Percentiles rank a stretch among this genome's conserved stretches.
These are phyloP conservation scores for Onychorhynchus coronatus DNA, from an alignment of 2,113 vertebrate species.

Conservation along the genomic window DNA sequence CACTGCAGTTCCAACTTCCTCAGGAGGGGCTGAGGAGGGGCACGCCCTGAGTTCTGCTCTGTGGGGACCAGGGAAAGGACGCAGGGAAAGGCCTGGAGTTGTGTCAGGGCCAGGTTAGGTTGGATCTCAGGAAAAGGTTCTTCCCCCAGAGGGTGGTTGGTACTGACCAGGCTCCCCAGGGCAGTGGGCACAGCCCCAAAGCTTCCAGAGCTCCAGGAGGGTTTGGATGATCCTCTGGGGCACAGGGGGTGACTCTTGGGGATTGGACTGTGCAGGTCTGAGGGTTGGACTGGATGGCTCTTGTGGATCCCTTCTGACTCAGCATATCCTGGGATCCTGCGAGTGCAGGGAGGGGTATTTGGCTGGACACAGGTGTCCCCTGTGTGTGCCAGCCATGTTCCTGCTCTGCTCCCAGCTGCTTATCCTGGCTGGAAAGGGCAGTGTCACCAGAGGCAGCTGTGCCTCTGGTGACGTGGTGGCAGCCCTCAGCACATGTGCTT, in stretches of 20 bases:
- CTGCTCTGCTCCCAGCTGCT: background rate
- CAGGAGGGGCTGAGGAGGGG: background rate
- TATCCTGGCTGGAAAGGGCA: background rate
- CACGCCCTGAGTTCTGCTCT: background rate
- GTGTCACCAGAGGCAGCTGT: background rate
- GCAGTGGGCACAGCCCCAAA: background rate
- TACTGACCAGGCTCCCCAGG: background rate
- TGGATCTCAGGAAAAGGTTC: background rate
- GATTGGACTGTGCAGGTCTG: background rate
- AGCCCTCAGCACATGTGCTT: accelerated
- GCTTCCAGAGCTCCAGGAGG: background rate
- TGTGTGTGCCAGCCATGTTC: background rate
- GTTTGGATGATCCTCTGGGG: background rate
- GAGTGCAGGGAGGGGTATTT: background rate
- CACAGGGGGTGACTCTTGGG: background rate
- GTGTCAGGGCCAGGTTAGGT: background rate
- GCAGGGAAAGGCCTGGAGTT: background rate
- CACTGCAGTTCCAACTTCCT: background rate
- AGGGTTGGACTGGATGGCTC: background rate
- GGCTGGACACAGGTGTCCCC: background rate
- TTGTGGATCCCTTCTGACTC: background rate
- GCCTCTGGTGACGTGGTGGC: background rate
- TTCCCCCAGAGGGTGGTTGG: background rate
- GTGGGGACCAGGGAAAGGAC: background rate
- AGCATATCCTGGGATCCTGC: background rate